These are phyloP conservation scores for Vollenhovia emeryi DNA, from an alignment of 1,140 invertebrate species.

Conservation along the genomic window DNA sequence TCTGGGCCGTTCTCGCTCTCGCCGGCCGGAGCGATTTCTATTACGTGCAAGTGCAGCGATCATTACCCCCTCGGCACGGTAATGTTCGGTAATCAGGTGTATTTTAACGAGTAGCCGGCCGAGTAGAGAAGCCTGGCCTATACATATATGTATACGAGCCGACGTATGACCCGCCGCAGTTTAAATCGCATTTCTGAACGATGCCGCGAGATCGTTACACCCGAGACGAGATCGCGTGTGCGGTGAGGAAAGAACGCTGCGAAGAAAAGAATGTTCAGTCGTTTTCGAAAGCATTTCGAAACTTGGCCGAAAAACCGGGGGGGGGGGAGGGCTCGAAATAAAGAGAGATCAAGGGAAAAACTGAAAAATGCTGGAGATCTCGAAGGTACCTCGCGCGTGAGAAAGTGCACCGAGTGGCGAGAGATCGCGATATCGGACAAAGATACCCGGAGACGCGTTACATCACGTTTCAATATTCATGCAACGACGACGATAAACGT, in stretches of 20 bases:
- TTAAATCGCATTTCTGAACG: conserved; percentile 67
- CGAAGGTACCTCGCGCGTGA: too few species aligned
- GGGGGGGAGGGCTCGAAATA: neutral
- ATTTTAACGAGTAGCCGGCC: conserved; percentile 69
- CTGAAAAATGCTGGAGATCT: neutral
- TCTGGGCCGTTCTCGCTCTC: conserved; percentile 18
- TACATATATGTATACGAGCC: conserved; percentile 13
- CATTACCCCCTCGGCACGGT: conserved; percentile 66
- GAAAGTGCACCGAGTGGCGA: neutral
- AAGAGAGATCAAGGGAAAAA: neutral
- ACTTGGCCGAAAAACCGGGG: neutral
- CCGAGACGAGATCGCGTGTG: conserved; percentile 19
- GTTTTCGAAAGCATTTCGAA: neutral
- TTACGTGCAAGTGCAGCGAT: conserved; percentile 67
- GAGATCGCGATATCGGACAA: neutral
- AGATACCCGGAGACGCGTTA: neutral
- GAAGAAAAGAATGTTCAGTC: neutral
- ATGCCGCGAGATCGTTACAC: conserved; percentile 65
- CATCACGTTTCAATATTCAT: conserved; percentile 19
- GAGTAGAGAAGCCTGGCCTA: conserved; percentile 44
- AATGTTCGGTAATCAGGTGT: conserved; percentile 73
- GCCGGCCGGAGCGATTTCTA: conserved; percentile 60
- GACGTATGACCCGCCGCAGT: conserved; percentile 13
- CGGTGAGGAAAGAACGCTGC: neutral
- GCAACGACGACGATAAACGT: neutral